Evolutionary conservation across 2,888 invertebrate species (phyloP).

Genomic region (Chelonus formosanus): DNA sequence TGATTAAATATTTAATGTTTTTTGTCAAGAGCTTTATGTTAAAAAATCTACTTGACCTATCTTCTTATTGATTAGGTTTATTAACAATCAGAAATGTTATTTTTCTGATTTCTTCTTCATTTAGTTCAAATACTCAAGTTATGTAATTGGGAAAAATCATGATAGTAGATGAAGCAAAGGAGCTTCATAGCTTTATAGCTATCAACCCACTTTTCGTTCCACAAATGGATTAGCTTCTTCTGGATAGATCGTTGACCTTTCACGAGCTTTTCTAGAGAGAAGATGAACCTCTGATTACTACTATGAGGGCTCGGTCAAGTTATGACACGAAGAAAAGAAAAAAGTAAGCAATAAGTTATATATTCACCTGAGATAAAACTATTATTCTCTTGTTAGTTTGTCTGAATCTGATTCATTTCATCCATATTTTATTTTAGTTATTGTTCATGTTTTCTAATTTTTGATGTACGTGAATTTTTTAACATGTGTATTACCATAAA

Average conservation of each 20-base stretch:
- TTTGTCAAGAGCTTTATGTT: too few species aligned
- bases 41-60: too few species aligned
- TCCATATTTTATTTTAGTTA: not conserved
- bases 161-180: slow-evolving; percentile 39
- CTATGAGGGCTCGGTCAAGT: slow-evolving; percentile 21
- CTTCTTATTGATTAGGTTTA: too few species aligned
- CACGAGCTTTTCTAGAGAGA: slow-evolving; percentile 34
- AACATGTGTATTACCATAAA: too few species aligned
- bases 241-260: slow-evolving; percentile 42
- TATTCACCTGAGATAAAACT: not conserved
- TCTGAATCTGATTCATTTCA: too few species aligned
- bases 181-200: slow-evolving; percentile 37
- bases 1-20: too few species aligned
- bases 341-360: slow-evolving; percentile 14
- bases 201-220: slow-evolving; percentile 42
- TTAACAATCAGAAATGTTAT: too few species aligned
- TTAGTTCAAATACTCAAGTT: too few species aligned
- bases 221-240: slow-evolving; percentile 41
- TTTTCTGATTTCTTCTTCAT: too few species aligned
- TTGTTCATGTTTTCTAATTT: not conserved
- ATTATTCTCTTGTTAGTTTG: not conserved
- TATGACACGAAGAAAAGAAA: slow-evolving; percentile 8
- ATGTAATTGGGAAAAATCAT: slow-evolving; percentile 8
- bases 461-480: too few species aligned
- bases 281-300: slow-evolving; percentile 31